Conservation (phyloP, 2,888 invertebrate species). For the Tetrapedia diversipes region DNA sequence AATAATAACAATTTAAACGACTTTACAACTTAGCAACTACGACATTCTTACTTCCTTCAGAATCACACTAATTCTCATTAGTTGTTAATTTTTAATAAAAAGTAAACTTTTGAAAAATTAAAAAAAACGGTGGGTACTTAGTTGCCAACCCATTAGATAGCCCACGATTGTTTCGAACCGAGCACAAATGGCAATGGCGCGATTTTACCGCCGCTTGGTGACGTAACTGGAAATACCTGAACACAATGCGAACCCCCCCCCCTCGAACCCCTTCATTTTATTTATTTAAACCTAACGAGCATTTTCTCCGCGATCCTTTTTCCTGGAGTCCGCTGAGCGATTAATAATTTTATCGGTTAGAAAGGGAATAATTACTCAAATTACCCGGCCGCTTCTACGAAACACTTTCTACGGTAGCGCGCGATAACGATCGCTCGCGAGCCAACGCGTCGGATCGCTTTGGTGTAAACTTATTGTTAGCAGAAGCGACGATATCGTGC, state of each 20-base stretch:
- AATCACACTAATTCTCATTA: too few relatives aligned
- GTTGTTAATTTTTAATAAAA: too few relatives aligned
- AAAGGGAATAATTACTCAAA: conserved; percentile 35
- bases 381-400: conserved; percentile 19
- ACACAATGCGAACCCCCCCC: conserved; percentile 33
- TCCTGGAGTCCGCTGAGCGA: neutral
- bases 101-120: too few relatives aligned
- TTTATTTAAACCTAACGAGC: conserved; percentile 39
- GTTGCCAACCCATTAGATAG: too few relatives aligned
- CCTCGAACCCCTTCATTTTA: neutral
- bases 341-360: conserved; percentile 35
- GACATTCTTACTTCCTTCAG: too few relatives aligned
- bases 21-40: too few relatives aligned
- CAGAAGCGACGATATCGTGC: too few relatives aligned
- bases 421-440: neutral
- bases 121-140: too few relatives aligned
- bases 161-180: conserved; percentile 35
- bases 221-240: conserved; percentile 26
- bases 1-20: too few relatives aligned
- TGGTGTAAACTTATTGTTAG: too few relatives aligned
- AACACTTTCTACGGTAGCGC: conserved; percentile 29
- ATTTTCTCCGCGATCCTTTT: conserved; percentile 23
- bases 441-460: neutral
- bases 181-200: conserved; percentile 1
- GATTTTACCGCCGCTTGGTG: conserved; percentile 33